phyloP scores from a whole-genome alignment of 2,888 invertebrate species.

The Amphipoea lucens region DNA sequence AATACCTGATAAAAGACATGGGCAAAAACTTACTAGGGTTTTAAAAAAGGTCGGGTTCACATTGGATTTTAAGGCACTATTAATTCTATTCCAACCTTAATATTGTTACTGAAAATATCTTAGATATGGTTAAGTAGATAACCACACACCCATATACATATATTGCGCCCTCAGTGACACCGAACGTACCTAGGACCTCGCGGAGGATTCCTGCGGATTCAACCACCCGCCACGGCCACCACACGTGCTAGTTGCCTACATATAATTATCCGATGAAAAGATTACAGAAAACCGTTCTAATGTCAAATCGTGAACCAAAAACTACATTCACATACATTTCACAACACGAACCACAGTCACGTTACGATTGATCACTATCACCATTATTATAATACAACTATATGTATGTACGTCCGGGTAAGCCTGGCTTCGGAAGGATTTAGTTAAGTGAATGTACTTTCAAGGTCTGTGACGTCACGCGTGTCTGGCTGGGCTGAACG shows the following conservation, averaged over 20 bases:
- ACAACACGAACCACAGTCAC: conserved; percentile 44
- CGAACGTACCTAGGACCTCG: neutral
- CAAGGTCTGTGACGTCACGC: conserved; percentile 82
- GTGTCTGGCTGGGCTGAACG: conserved; percentile 59
- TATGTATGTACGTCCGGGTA: conserved; percentile 62
- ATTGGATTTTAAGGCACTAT: neutral
- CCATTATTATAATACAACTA: conserved; percentile 50
- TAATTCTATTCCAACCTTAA: neutral
- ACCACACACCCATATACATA: neutral
- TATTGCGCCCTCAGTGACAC: neutral
- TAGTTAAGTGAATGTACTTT: conserved; percentile 80
- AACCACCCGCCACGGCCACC: neutral
- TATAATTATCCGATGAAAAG: conserved; percentile 44
- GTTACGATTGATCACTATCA: conserved; percentile 57
- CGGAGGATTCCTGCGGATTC: neutral
- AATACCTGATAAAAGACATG: neutral
- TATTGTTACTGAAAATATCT: neutral
- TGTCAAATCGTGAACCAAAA: conserved; percentile 58
- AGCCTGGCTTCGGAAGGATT: conserved; percentile 69
- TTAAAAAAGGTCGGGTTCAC: neutral
- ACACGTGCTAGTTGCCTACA: neutral
- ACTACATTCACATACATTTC: conserved; percentile 62
- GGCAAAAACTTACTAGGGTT: neutral
- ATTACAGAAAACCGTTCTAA: conserved; percentile 49
- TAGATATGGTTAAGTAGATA: neutral